Evolutionary conservation across 2,113 vertebrate species (phyloP).

Genomic region (Centrocercus urophasianus): DNA sequence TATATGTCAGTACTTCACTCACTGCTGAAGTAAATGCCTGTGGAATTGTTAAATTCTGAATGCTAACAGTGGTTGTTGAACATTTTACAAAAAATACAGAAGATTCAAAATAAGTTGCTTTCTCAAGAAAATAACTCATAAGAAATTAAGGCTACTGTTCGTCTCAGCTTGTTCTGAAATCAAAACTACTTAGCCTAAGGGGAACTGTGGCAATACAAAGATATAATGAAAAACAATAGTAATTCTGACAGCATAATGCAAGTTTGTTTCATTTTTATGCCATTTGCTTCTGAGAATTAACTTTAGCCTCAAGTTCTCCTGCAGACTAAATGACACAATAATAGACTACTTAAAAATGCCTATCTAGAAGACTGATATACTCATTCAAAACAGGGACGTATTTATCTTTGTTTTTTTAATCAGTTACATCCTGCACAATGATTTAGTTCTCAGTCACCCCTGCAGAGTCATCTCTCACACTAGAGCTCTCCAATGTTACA

Average conservation of each 20-base stretch:
- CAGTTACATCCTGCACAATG: neutral
- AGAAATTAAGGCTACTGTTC: neutral
- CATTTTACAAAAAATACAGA: neutral
- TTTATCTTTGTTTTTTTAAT: neutral
- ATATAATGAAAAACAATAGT: neutral
- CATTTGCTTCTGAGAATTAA: neutral
- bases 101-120: neutral
- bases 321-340: neutral
- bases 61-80: neutral
- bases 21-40: neutral
- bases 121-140: neutral
- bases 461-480: neutral
- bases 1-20: neutral
- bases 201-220: neutral
- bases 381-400: neutral
- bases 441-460: neutral
- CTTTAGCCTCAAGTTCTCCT: neutral
- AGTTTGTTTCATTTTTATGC: neutral
- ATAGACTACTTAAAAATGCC: neutral
- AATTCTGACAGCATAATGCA: neutral
- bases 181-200: neutral
- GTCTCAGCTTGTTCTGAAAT: slow-evolving; percentile 25
- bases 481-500: neutral
- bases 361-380: neutral
- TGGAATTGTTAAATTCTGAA: neutral